Percentiles rank a stretch among this genome's conserved stretches.
These are phyloP conservation scores for Syngnathus acus DNA, from an alignment of 2,797 vertebrate species.

Conservation along the genomic window DNA sequence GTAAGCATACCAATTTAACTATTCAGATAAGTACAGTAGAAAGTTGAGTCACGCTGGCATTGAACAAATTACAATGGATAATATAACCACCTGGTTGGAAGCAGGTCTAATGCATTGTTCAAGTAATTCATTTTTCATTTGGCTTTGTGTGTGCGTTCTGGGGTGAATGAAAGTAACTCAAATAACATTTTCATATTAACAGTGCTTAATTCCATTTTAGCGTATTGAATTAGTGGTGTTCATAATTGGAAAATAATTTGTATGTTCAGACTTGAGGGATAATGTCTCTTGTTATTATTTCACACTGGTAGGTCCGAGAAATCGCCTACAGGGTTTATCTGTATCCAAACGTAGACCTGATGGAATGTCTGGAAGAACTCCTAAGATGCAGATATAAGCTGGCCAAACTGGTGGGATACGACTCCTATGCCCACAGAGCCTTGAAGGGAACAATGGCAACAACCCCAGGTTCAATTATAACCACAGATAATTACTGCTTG, in stretches of 20 bases:
- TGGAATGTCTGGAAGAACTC: constrained; percentile 81
- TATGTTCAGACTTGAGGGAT: background rate
- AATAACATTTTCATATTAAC: background rate
- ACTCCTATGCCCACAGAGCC: constrained; percentile 86
- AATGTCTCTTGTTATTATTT: constrained; percentile 1
- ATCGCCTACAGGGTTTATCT: constrained; percentile 93
- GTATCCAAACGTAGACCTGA: constrained; percentile 76
- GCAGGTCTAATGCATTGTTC: background rate
- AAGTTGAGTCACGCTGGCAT: background rate
- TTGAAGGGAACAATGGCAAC: constrained; percentile 92
- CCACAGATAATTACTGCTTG: background rate
- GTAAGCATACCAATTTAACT: background rate
- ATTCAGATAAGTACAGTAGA: background rate
- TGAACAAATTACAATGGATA: background rate
- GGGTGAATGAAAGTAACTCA: background rate
- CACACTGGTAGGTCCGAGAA: constrained; percentile 78
- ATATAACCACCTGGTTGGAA: background rate
- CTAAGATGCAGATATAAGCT: constrained; percentile 79
- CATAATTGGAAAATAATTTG: background rate
- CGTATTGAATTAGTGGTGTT: background rate
- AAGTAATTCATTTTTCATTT: background rate
- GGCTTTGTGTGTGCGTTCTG: background rate
- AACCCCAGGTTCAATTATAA: constrained; percentile 76
- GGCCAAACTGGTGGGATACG: constrained; percentile 86
- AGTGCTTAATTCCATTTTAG: background rate